These are phyloP conservation scores for Drosophila phalerata DNA, from an alignment of 2,888 invertebrate genomes.

Conservation along the genomic window DNA sequence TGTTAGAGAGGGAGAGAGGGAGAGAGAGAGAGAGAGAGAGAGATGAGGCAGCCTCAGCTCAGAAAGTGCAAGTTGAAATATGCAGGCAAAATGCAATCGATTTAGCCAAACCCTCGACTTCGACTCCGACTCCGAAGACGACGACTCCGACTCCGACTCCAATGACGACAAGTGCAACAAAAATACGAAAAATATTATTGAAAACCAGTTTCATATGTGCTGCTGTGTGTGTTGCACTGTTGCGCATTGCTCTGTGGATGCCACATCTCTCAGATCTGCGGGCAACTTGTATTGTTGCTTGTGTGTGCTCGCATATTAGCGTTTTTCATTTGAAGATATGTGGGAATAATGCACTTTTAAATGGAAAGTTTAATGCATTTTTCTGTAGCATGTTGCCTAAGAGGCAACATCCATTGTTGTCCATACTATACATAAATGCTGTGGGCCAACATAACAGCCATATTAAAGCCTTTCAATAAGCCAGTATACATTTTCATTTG, in stretches of 20 bases:
- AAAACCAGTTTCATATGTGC: slow-evolving; percentile 64
- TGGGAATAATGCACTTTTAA: slow-evolving; percentile 48
- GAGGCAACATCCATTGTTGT: slow-evolving; percentile 13
- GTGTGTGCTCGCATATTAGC: slow-evolving; percentile 29
- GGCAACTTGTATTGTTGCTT: slow-evolving; percentile 9
- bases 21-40: neutral
- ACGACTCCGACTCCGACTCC: neutral
- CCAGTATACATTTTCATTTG: slow-evolving; percentile 4
- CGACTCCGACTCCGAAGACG: neutral
- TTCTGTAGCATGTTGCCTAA: slow-evolving; percentile 27
- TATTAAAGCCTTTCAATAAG: slow-evolving; percentile 3
- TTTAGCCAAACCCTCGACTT: slow-evolving; percentile 40
- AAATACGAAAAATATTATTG: slow-evolving; percentile 42
- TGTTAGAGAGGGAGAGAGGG: neutral
- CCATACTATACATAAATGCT: neutral
- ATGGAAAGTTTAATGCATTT: slow-evolving; percentile 49
- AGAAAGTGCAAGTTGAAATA: slow-evolving; percentile 73
- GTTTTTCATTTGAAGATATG: slow-evolving; percentile 47
- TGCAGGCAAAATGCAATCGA: slow-evolving; percentile 74
- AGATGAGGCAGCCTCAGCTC: slow-evolving; percentile 21
- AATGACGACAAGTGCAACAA: slow-evolving; percentile 50
- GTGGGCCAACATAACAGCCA: neutral
- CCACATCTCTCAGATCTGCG: slow-evolving; percentile 22
- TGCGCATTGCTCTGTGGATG: slow-evolving; percentile 20
- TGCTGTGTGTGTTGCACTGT: slow-evolving; percentile 21